Evolutionary conservation across 2,888 invertebrate genomes (phyloP).

Genomic region (Dynastes maya): DNA sequence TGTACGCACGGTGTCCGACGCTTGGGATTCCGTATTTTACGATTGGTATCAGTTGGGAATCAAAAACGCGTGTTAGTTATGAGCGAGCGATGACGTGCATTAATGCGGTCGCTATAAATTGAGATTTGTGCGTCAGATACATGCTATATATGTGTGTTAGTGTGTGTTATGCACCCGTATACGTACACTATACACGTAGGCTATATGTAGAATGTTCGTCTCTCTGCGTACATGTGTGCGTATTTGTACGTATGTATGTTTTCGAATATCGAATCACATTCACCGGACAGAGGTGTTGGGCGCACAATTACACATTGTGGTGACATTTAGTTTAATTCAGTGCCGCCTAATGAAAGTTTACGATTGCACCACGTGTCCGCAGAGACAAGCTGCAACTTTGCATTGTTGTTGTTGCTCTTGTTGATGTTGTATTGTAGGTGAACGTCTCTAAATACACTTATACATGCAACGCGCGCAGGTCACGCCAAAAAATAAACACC

Average conservation of each 20-base stretch:
- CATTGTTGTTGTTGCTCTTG: conserved; percentile 38
- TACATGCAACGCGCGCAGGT: conserved; percentile 1
- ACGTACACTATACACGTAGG: not conserved
- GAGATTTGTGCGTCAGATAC: conserved; percentile 69
- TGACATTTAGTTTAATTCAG: conserved; percentile 70
- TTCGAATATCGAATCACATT: conserved; percentile 68
- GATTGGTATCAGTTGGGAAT: conserved; percentile 53
- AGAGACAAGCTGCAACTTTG: conserved; percentile 44
- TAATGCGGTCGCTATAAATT: conserved; percentile 69
- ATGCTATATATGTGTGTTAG: conserved; percentile 26
- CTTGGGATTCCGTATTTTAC: conserved; percentile 53
- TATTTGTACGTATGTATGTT: conserved; percentile 50
- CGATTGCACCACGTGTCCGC: conserved; percentile 65
- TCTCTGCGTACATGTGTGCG: conserved; percentile 54
- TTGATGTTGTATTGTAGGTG: conserved; percentile 31
- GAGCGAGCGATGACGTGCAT: conserved; percentile 67
- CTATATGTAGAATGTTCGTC: not conserved
- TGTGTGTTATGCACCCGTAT: conserved; percentile 40
- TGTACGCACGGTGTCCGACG: conserved; percentile 47
- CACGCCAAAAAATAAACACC: conserved; percentile 7
- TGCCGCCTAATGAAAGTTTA: conserved; percentile 70
- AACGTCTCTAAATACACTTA: conserved; percentile 20
- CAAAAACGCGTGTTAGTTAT: conserved; percentile 65
- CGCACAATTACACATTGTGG: conserved; percentile 70
- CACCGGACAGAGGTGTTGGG: conserved; percentile 65